A percentile compares a stretch with the other conserved stretches of the same genome.
Conservation (phyloP, 2,797 vertebrate genomes). For the Manis pentadactyla region DNA sequence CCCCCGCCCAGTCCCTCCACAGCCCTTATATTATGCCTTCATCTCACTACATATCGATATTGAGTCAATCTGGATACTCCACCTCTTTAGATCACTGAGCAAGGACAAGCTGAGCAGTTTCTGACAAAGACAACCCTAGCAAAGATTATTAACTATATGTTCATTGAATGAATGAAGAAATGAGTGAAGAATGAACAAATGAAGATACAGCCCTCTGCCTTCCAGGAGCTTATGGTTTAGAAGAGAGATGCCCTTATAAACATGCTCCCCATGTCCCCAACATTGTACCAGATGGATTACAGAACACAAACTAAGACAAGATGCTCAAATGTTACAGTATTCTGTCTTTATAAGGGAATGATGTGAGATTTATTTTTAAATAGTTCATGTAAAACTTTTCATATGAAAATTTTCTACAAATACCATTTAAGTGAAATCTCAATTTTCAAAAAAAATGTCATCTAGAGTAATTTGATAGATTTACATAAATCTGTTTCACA, state of each 20-base stretch:
- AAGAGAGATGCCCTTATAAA: neutral
- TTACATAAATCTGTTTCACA: conserved; percentile 84
- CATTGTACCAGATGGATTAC: conserved; percentile 41
- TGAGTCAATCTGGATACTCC: neutral
- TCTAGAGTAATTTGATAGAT: conserved; percentile 82
- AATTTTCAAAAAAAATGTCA: conserved; percentile 79
- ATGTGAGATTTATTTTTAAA: conserved; percentile 45
- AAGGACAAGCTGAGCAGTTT: neutral
- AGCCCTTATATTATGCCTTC: neutral
- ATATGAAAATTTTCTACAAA: conserved; percentile 75
- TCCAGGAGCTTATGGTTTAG: conserved; percentile 23
- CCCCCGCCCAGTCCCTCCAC: neutral
- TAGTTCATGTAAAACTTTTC: conserved; percentile 67
- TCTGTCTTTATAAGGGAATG: conserved; percentile 55
- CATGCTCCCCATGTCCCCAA: conserved; percentile 21
- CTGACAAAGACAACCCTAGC: neutral
- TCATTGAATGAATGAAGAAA: neutral
- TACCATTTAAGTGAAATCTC: conserved; percentile 77
- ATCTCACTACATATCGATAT: neutral
- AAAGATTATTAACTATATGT: conserved; percentile 11
- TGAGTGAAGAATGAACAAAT: neutral
- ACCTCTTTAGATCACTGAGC: neutral
- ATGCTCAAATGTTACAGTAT: conserved; percentile 61
- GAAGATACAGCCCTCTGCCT: conserved; percentile 10
- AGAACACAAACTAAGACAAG: conserved; percentile 58